Evolutionary conservation across 2,797 vertebrate species (phyloP).

Genomic region (Pseudopleuronectes americanus): DNA sequence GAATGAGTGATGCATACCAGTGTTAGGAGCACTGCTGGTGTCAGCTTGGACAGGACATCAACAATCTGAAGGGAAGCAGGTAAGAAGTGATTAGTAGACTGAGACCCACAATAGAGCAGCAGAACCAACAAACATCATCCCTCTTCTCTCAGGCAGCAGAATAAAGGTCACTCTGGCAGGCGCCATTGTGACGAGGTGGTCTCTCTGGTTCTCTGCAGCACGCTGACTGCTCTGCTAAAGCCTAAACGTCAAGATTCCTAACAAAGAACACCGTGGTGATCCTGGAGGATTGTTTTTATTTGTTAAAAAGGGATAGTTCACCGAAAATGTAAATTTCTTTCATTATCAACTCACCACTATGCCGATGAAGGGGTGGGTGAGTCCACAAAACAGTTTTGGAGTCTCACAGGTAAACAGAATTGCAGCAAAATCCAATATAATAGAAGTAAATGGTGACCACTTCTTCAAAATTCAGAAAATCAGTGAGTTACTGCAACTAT

Average conservation of each 20-base stretch:
- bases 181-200: constrained; percentile 2
- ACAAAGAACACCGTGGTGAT: constrained; percentile 8
- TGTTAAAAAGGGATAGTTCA: constrained; percentile 1
- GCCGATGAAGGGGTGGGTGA: no score
- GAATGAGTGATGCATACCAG: constrained; percentile 81
- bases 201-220: constrained; percentile 31
- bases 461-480: no score
- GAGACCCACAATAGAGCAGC: constrained; percentile 6
- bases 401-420: no score
- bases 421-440: no score
- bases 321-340: no score
- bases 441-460: no score
- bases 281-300: constrained; percentile 11
- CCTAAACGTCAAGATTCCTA: constrained; percentile 54
- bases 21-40: constrained; percentile 88
- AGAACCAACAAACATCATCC: constrained; percentile 16
- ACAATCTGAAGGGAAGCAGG: constrained; percentile 82
- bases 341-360: no score
- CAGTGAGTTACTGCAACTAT: no score
- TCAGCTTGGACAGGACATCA: constrained; percentile 82
- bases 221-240: constrained; percentile 48
- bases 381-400: no score
- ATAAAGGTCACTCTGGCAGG: constrained; percentile 53
- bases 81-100: constrained; percentile 28
- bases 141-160: constrained; percentile 24